Conservation (phyloP, 37 sponge, comb jelly and placozoan species). For the Hexactinellida sp. region DNA sequence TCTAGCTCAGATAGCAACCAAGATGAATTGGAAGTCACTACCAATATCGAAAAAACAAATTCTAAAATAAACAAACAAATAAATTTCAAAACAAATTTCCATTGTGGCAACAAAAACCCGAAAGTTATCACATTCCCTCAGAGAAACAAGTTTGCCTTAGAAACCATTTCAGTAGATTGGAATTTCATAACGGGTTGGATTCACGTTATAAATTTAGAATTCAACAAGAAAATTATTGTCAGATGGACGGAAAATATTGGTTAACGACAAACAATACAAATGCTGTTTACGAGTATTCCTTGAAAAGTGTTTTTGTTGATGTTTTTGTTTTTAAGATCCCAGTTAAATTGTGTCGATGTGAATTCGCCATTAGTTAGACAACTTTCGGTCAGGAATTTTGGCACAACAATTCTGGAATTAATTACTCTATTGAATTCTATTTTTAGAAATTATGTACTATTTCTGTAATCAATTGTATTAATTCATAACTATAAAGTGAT, state of each 20-base stretch:
- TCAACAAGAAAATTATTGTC: not conserved
- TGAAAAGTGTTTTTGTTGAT: not conserved
- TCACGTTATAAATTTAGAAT: not conserved
- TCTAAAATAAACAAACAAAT: constrained; percentile 16
- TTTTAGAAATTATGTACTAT: constrained; percentile 10
- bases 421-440: not conserved
- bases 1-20: not conserved
- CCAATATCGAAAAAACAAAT: not conserved
- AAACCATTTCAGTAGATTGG: not conserved
- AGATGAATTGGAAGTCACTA: not conserved
- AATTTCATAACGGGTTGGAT: not conserved
- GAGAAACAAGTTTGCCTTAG: not conserved
- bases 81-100: not conserved
- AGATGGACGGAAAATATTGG: not conserved
- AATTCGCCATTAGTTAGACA: not conserved
- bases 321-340: not conserved
- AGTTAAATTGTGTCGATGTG: not conserved
- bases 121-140: not conserved
- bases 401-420: not conserved
- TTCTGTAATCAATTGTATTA: too few species aligned
- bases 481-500: too few species aligned
- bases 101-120: too few species aligned
- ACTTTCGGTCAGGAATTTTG: not conserved
- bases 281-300: not conserved
- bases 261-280: not conserved